Percentiles rank a stretch among this genome's conserved stretches.
Evolutionary conservation across 2,888 invertebrate genomes (phyloP).

Genomic region (Himalopsyche kuldschensis): DNA sequence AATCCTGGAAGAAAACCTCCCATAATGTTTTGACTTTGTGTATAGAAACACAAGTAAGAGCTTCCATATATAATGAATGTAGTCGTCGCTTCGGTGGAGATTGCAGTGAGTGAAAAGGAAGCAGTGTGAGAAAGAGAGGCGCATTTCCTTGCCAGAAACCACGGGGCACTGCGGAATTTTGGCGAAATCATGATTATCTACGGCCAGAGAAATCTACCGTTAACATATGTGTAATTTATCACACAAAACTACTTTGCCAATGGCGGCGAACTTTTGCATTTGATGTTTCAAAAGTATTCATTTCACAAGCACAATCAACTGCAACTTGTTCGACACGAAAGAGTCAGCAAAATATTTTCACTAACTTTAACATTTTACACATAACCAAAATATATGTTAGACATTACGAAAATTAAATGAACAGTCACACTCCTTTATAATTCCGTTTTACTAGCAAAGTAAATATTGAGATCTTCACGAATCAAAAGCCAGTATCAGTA

Average conservation of each 20-base stretch:
- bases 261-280: neutral
- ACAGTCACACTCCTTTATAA: too few species aligned
- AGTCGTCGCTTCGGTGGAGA: neutral
- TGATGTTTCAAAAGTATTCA: too few species aligned
- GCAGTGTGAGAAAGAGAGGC: neutral
- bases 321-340: too few species aligned
- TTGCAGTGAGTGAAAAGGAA: neutral
- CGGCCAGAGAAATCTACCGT: slow-evolving; percentile 35
- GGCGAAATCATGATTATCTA: slow-evolving; percentile 35
- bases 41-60: neutral
- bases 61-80: neutral
- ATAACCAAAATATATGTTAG: too few species aligned
- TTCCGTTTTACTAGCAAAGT: too few species aligned
- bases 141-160: slow-evolving; percentile 36
- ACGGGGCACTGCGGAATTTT: slow-evolving; percentile 30
- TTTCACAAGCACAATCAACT: too few species aligned
- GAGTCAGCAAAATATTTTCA: too few species aligned
- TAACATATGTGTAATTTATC: slow-evolving; percentile 38
- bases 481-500: too few species aligned
- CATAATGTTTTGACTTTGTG: neutral
- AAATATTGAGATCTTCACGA: too few species aligned
- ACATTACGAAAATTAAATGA: too few species aligned
- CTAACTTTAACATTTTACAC: too few species aligned
- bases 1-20: neutral
- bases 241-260: slow-evolving; percentile 2